Base-by-base conservation (phyloP, 1,140 invertebrate species). In the Tetranychus urticae region DNA sequence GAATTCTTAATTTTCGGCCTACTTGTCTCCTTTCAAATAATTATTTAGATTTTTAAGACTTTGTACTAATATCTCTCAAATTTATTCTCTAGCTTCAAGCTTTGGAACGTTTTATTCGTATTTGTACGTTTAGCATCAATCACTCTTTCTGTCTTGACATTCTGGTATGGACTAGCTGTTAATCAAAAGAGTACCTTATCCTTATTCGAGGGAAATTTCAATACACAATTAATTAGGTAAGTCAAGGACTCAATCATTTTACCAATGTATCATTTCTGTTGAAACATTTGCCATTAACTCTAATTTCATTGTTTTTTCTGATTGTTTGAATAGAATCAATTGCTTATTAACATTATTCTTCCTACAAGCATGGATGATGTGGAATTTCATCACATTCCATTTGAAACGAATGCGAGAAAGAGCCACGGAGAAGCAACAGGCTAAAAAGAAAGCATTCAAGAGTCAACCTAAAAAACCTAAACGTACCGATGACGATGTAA, bases 281-380 rank as follows among this genome's bases (percentile, higher is more conserved):
- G 23, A 23, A 23, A 23, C 23, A 23, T 23, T 23, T 23, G 23
- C 23, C 23, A 23, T 23, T 23, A 23, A 23, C 23, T 23, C 23
- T 23, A 23, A 23, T 23, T 23, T 23, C 23, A 23, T 23, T 23
- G 23, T 23, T 23, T 23, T 66, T 13, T 47, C 63, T 13, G 13
- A 42, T 23, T 23, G 23, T 42, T n/a, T 54, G 68, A 69, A 36
- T 64, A 79, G 83, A 67, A 78, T 84, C 54, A 79, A 78, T 42
- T 79, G 81, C 5, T 74, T 91, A 57, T 76, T 76, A 35, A 74
- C 79, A 7, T 77, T 90, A 35, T 78, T 82, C 59, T 70, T 82
- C 7, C 80, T 91, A 60, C 87, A 92, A 76, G 80, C 84, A 13
- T 89, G 84, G 75, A 77, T 91, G 69, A 84, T 91, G 76, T 90